Conservation (phyloP, 1,140 invertebrate species). For the Hestina assimilis region DNA sequence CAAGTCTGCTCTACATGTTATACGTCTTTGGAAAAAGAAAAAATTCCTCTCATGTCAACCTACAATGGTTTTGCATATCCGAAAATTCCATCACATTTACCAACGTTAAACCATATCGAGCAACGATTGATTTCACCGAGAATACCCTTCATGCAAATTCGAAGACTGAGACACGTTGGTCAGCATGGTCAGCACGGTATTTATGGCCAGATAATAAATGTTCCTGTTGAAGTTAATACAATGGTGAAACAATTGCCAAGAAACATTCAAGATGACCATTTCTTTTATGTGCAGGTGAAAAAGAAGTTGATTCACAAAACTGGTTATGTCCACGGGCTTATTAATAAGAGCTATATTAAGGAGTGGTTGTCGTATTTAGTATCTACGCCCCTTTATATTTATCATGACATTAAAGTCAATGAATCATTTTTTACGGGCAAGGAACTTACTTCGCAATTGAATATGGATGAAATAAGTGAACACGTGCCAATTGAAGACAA, state of each 20-base stretch:
- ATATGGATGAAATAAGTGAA: too few species aligned
- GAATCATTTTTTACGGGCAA: too few species aligned
- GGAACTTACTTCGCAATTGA: too few species aligned
- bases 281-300: conserved; percentile 45
- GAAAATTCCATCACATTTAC: conserved; percentile 34
- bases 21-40: too few species aligned
- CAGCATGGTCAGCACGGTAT: conserved; percentile 45
- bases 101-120: conserved; percentile 48
- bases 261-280: conserved; percentile 47
- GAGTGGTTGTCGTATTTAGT: too few species aligned
- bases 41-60: conserved; percentile 38
- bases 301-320: conserved; percentile 36
- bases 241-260: conserved; percentile 59
- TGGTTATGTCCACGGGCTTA: conserved; percentile 24
- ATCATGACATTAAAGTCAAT: too few species aligned
- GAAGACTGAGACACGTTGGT: conserved; percentile 48
- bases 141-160: conserved; percentile 59
- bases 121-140: conserved; percentile 55
- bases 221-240: conserved; percentile 49
- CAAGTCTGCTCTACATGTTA: too few species aligned
- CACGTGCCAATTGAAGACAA: too few species aligned
- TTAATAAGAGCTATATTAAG: background rate
- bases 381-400: too few species aligned
- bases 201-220: conserved; percentile 58
- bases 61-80: conserved; percentile 56